Conservation (phyloP, 2,797 vertebrate genomes). For the Nyctibius grandis region DNA sequence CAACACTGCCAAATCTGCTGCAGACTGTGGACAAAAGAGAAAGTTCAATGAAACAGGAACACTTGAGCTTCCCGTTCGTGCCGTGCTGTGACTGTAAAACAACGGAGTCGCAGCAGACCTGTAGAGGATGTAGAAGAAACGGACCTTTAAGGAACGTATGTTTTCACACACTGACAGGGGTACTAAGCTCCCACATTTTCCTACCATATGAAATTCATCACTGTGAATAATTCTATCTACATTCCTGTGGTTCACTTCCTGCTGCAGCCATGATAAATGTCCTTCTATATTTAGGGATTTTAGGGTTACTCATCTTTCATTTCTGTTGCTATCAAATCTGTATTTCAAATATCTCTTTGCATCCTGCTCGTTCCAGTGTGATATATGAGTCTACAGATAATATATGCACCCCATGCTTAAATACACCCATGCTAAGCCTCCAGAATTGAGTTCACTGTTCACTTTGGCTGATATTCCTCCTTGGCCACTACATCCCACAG, state of each 20-base stretch:
- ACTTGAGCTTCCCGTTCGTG: not conserved
- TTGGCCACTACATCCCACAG: not conserved
- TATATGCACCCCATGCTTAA: not conserved
- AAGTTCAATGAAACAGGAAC: conserved; percentile 5
- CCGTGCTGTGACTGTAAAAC: not conserved
- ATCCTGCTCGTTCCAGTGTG: not conserved
- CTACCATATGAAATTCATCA: not conserved
- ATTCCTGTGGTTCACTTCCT: conserved; percentile 38
- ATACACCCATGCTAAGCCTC: not conserved
- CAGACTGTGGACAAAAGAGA: conserved; percentile 20
- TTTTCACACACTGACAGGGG: not conserved
- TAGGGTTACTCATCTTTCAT: conserved; percentile 65
- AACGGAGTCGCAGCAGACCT: not conserved
- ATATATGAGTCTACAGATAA: not conserved
- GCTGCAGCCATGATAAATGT: conserved; percentile 35
- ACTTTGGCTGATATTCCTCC: not conserved
- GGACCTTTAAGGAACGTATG: not conserved
- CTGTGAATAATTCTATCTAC: not conserved
- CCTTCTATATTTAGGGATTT: conserved; percentile 48
- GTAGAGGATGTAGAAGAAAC: not conserved
- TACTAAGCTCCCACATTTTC: not conserved
- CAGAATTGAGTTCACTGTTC: not conserved
- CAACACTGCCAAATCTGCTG: not conserved
- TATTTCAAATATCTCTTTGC: not conserved
- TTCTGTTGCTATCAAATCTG: conserved; percentile 64